A percentile compares a stretch with the other conserved stretches of the same genome.
These are phyloP conservation scores for Salminus brasiliensis DNA, from an alignment of 2,113 vertebrate genomes.

Conservation along the genomic window DNA sequence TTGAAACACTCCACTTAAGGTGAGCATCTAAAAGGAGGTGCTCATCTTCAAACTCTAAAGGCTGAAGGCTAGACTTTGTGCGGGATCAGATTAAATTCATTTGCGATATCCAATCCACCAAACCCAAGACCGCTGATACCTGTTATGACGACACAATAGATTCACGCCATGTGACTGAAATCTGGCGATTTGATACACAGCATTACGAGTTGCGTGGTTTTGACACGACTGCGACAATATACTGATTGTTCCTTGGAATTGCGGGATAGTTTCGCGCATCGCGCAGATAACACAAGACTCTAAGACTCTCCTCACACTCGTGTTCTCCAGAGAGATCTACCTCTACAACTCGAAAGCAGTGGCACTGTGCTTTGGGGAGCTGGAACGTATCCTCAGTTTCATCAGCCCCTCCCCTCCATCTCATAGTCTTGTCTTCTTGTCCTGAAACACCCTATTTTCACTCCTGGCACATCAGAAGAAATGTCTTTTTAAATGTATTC, in stretches of 20 bases:
- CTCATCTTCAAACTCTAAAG: too few relatives aligned
- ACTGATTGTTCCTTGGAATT: neutral
- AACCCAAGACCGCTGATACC: too few relatives aligned
- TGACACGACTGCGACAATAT: neutral
- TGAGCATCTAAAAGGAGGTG: too few relatives aligned
- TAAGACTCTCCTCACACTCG: neutral
- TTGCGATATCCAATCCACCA: too few relatives aligned
- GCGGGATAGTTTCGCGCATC: neutral
- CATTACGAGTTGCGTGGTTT: too few relatives aligned
- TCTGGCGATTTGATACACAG: neutral
- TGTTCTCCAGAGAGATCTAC: slow-evolving; percentile 21
- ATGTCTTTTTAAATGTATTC: too few relatives aligned
- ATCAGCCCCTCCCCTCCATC: neutral
- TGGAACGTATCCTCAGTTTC: neutral
- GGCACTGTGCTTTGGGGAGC: neutral
- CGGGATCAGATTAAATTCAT: too few relatives aligned
- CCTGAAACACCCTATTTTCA: neutral
- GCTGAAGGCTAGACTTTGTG: too few relatives aligned
- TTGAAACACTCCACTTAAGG: too few relatives aligned
- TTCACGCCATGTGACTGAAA: neutral
- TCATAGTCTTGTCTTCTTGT: neutral
- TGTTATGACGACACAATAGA: too few relatives aligned
- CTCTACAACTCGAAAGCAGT: slow-evolving; percentile 6
- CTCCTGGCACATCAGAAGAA: slow-evolving; percentile 3
- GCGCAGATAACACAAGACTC: neutral